Percentiles rank a stretch among this genome's conserved stretches.
Evolutionary conservation across 2,113 vertebrate genomes (phyloP).

Genomic region (Chloroceryle aenea): DNA sequence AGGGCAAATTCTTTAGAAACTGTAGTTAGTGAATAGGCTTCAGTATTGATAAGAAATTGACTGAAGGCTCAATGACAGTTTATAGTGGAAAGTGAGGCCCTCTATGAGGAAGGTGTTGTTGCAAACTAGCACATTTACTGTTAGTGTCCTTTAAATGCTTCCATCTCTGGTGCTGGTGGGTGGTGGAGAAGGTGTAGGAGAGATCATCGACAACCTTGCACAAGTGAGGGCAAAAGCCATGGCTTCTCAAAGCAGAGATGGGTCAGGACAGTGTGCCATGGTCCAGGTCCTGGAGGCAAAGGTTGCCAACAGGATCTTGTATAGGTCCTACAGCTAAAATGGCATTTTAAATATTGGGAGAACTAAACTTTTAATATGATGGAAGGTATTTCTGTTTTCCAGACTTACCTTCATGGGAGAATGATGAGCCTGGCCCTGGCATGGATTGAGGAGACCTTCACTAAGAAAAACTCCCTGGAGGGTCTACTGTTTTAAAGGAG

Average conservation of each 20-base stretch:
- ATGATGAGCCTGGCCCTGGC: background rate
- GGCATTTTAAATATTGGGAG: background rate
- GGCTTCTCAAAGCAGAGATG: background rate
- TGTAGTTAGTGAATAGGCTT: background rate
- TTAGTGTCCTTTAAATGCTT: background rate
- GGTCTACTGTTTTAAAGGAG: background rate
- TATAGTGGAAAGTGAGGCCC: background rate
- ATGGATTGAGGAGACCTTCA: background rate
- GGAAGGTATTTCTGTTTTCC: background rate
- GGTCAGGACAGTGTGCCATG: fast-evolving
- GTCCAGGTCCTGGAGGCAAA: background rate
- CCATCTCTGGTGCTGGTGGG: background rate
- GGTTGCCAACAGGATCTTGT: background rate
- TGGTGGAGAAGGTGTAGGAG: background rate
- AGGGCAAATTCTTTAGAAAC: background rate
- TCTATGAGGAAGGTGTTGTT: background rate
- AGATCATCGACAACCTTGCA: background rate
- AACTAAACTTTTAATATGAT: background rate
- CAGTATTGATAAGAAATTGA: background rate
- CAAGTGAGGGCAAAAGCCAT: background rate
- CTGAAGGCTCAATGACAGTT: background rate
- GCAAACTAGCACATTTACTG: background rate
- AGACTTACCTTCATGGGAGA: background rate
- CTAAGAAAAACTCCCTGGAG: background rate
- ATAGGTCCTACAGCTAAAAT: background rate